These are phyloP conservation scores for Monodelphis domestica DNA, from an alignment of 2,797 vertebrate species.

Conservation along the genomic window DNA sequence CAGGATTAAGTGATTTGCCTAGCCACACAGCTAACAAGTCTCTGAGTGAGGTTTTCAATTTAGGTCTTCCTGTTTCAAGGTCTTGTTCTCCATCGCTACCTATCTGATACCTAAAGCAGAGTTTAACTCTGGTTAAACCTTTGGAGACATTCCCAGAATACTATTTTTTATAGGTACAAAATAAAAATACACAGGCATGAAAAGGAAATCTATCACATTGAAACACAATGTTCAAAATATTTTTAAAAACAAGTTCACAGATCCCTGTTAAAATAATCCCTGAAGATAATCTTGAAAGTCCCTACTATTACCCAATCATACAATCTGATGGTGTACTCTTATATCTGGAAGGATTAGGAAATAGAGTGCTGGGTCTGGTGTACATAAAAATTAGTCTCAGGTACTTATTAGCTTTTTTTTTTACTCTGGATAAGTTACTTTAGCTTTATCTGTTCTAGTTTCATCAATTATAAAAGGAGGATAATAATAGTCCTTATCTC, in stretches of 20 bases:
- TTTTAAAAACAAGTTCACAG: not conserved
- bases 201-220: not conserved
- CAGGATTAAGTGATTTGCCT: no score
- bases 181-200: not conserved
- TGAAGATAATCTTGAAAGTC: not conserved
- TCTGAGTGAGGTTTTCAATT: no score
- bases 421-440: not conserved
- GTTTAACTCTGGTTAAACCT: not conserved
- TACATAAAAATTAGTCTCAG: no score
- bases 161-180: not conserved
- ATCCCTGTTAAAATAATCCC: not conserved
- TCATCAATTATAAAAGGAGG: not conserved
- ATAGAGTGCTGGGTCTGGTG: not conserved
- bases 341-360: not conserved
- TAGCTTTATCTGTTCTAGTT: not conserved
- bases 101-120: no score
- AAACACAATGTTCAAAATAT: not conserved
- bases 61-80: no score
- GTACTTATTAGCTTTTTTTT: no score
- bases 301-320: not conserved
- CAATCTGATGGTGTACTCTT: not conserved
- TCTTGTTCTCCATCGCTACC: no score
- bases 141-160: not conserved
- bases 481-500: not conserved
- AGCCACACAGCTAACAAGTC: no score